These are phyloP conservation scores for Pyrrhosoma nymphula DNA, from an alignment of 2,888 invertebrate species.

Conservation along the genomic window DNA sequence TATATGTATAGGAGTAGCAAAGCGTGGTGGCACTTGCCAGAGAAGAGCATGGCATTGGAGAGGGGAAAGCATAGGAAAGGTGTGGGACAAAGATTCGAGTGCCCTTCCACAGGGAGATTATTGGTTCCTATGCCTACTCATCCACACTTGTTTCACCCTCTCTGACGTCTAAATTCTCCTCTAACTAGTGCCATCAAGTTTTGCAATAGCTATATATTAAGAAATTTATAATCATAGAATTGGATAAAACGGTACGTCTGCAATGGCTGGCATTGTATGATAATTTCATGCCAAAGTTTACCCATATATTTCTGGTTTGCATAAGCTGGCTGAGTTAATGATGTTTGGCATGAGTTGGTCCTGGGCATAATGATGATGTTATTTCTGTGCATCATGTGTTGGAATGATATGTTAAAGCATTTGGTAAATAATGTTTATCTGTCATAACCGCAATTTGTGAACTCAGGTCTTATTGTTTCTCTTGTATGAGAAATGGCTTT, in stretches of 20 bases:
- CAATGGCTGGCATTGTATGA: not conserved
- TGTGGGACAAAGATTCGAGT: too few species aligned
- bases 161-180: too few species aligned
- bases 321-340: not conserved
- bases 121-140: too few species aligned
- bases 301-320: not conserved
- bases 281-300: conserved; percentile 19
- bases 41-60: too few species aligned
- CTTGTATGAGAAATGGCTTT: conserved; percentile 43
- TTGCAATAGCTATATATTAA: not conserved
- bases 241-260: not conserved
- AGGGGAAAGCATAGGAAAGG: too few species aligned
- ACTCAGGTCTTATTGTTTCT: conserved; percentile 54
- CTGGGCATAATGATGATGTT: not conserved
- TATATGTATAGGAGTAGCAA: not conserved
- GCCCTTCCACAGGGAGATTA: too few species aligned
- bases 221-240: not conserved
- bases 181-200: too few species aligned
- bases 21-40: too few species aligned
- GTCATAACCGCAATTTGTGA: conserved; percentile 25
- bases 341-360: conserved; percentile 17
- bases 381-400: not conserved
- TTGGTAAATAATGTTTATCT: not conserved
- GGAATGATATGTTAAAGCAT: not conserved
- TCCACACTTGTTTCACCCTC: too few species aligned